Percentiles rank a stretch among this genome's conserved stretches.
These are phyloP conservation scores for Crambe crambe DNA, from an alignment of 37 sponge, comb jelly and placozoan species.

Conservation along the genomic window DNA sequence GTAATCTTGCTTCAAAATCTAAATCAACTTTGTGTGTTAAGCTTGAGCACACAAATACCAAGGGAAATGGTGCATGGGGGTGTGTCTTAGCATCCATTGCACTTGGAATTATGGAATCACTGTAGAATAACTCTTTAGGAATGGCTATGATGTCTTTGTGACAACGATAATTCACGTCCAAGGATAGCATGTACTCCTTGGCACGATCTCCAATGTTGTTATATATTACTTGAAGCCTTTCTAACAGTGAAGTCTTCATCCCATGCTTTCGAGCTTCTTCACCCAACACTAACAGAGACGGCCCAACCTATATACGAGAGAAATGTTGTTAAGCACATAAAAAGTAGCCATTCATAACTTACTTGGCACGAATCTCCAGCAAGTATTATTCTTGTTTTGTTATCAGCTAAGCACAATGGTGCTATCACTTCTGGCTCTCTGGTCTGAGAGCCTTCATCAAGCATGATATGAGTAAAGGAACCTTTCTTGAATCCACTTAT, in stretches of 20 bases:
- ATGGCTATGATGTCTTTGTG: slow-evolving; percentile 52
- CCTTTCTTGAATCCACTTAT: not conserved
- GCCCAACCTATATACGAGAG: slow-evolving; percentile 68
- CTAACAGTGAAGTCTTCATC: slow-evolving; percentile 56
- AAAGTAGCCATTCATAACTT: not conserved
- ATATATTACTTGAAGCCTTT: slow-evolving; percentile 43
- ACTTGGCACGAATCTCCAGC: slow-evolving; percentile 82
- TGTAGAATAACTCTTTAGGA: slow-evolving; percentile 56
- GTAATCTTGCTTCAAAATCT: slow-evolving; percentile 17
- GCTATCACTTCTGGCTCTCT: slow-evolving; percentile 71
- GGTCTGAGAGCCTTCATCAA: slow-evolving; percentile 81
- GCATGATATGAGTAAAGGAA: slow-evolving; percentile 76
- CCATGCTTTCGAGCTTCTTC: slow-evolving; percentile 58
- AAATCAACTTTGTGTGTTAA: not conserved
- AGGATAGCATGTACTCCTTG: slow-evolving; percentile 8
- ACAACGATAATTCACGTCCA: slow-evolving; percentile 62
- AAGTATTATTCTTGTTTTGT: slow-evolving; percentile 66
- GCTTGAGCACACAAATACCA: slow-evolving; percentile 65
- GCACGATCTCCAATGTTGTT: not conserved
- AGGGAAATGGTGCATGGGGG: slow-evolving; percentile 39
- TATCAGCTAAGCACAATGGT: slow-evolving; percentile 54
- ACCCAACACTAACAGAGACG: slow-evolving; percentile 63
- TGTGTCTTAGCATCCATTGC: slow-evolving; percentile 10
- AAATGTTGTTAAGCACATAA: no score
- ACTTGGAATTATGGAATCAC: slow-evolving; percentile 2